phyloP scores from a whole-genome alignment of 2,888 invertebrate species.

The Priapulus caudatus region DNA sequence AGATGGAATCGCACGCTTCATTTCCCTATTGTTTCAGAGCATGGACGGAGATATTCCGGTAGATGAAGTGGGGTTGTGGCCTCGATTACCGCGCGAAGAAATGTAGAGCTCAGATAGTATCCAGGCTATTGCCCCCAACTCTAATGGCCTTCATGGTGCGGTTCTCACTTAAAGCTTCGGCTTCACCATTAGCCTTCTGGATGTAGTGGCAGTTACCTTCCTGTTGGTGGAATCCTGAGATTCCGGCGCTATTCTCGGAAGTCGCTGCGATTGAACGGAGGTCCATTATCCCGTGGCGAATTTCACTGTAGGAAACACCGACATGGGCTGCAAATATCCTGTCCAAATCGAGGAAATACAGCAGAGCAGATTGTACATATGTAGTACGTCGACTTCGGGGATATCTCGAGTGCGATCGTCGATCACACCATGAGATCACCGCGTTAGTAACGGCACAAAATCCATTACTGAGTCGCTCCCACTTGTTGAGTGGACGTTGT shows the following conservation, averaged over 20 bases:
- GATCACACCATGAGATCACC: slow-evolving; percentile 15
- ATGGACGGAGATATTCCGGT: too few relatives aligned
- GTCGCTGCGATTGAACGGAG: slow-evolving; percentile 13
- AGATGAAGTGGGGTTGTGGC: too few relatives aligned
- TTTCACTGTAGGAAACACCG: not conserved
- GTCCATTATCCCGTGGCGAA: slow-evolving; percentile 8
- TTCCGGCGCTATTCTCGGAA: slow-evolving; percentile 6
- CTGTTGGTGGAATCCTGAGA: not conserved
- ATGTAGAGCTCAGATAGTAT: too few relatives aligned
- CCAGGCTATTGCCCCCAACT: too few relatives aligned
- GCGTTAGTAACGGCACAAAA: slow-evolving; percentile 4
- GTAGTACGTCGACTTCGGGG: slow-evolving; percentile 9
- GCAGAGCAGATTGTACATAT: slow-evolving; percentile 5
- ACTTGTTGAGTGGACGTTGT: not conserved
- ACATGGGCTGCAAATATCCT: slow-evolving; percentile 14
- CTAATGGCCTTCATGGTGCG: too few relatives aligned
- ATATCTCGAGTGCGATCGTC: slow-evolving; percentile 11
- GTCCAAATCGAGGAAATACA: slow-evolving; percentile 9
- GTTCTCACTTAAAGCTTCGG: not conserved
- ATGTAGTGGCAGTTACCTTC: not conserved
- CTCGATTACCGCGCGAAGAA: too few relatives aligned
- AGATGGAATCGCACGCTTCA: too few relatives aligned
- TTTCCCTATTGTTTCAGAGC: too few relatives aligned
- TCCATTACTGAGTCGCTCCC: not conserved
- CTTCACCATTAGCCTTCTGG: not conserved